Base-by-base conservation (phyloP, 2,797 vertebrate genomes). In the Mionectes olivaceus region DNA sequence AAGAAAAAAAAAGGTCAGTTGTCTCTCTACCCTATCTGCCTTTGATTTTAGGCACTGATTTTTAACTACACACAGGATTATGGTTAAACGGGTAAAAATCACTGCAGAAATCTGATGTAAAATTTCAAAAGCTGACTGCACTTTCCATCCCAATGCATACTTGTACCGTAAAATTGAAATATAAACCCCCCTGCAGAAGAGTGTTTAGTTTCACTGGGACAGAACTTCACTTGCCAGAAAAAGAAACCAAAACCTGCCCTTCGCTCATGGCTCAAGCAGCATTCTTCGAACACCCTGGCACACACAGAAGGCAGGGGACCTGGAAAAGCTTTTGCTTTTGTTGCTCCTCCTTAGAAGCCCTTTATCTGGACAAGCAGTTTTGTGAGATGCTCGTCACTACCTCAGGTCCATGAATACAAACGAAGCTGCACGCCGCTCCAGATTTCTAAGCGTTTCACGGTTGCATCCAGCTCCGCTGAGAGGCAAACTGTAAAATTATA, bases 221-320 rank as follows among this genome's bases (percentile, higher is more conserved):
- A 37, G n/a, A 77, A 74, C 56, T 56, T 21, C 11, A 21, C 14
- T 17, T 4, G 13, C 11, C 22, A 8, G 30, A 25, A 37, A 47
- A 74, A 59, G 18, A 55, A 65, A 50, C 4, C 19, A 52, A 7
- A 1, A 24, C 33, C 44, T 21, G 28, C 32, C 27, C 18, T 16
- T 46, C 0, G 0, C 37, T 61, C 61, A 3, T 0, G 13, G 47
- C 32, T 76, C 32, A 27, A 63, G 61, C 43, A 25, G 15, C n/a
- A 5, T 24, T n/a, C 53, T 39, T 43, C 17, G 8, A 37, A 52
- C 3, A 5, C 19, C 24, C 41, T 1, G 37, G 19, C 33, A 68
- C 21, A 55, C 0, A 12, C 24, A 43, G 33, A 77, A 79, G 13
- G 27, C 10, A 18, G 0, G 0, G 4, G 6, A 13, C 16, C 27